Conservation (phyloP, 2,797 vertebrate species). For the Enteromius treurensis region DNA sequence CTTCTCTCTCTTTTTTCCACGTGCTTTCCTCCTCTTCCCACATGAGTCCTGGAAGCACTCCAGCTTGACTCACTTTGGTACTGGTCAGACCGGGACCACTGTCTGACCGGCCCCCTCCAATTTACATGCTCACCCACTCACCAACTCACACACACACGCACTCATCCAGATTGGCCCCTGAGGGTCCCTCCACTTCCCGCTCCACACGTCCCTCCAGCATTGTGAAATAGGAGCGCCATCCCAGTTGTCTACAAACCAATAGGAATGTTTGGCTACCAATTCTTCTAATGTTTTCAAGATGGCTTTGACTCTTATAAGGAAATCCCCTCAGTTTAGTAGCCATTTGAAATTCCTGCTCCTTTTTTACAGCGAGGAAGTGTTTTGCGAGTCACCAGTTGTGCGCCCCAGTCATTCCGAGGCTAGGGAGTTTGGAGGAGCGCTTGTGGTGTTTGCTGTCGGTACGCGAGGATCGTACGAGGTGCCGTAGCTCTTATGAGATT, state of each 20-base stretch:
- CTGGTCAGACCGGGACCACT: constrained; percentile 66
- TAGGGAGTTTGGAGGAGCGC: background rate
- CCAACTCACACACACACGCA: constrained; percentile 42
- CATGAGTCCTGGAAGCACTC: constrained; percentile 49
- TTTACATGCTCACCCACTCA: constrained; percentile 39
- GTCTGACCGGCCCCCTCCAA: constrained; percentile 47
- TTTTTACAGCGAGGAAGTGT: constrained; percentile 80
- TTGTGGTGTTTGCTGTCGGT: background rate
- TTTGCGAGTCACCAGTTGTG: constrained; percentile 75
- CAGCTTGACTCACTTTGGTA: constrained; percentile 61
- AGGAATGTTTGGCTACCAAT: constrained; percentile 82
- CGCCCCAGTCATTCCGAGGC: constrained; percentile 54
- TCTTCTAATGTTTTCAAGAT: constrained; percentile 85
- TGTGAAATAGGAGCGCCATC: constrained; percentile 61
- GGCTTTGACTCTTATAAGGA: constrained; percentile 82
- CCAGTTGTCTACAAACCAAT: constrained; percentile 76
- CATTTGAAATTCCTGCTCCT: constrained; percentile 79
- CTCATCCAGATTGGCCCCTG: constrained; percentile 43
- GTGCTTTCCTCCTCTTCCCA: constrained; percentile 44
- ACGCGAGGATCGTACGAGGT: constrained; percentile 13
- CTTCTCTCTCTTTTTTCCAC: constrained; percentile 54
- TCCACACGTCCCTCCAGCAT: constrained; percentile 58
- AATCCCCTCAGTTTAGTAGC: constrained; percentile 80
- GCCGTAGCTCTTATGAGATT: constrained; percentile 28
- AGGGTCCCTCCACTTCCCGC: constrained; percentile 56